phyloP scores from a whole-genome alignment of 2,797 vertebrate genomes.

The Gambusia yucatana region DNA sequence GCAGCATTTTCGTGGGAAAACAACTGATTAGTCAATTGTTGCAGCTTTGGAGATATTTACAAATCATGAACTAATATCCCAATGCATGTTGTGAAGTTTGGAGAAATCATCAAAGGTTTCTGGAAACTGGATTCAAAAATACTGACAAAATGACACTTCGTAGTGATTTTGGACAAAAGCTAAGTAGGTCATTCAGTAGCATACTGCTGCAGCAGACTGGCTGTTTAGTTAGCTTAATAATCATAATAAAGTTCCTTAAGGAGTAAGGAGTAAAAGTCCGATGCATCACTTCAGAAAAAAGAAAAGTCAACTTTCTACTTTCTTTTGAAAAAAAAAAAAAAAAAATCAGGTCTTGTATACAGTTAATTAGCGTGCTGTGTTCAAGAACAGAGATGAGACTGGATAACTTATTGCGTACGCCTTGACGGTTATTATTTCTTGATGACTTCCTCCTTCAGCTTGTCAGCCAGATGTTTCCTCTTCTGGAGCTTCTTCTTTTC shows the following conservation, averaged over 20 bases:
- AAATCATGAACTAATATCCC: background rate
- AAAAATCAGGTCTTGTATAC: slow-evolving; percentile 1
- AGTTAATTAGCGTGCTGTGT: slow-evolving; percentile 5
- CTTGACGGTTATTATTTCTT: slow-evolving; percentile 86
- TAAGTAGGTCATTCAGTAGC: background rate
- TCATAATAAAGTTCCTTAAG: background rate
- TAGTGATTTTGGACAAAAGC: background rate
- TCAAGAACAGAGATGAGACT: slow-evolving; percentile 22
- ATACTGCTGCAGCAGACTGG: too few species aligned
- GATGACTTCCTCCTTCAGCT: slow-evolving; percentile 98
- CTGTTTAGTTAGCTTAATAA: background rate
- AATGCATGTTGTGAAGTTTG: background rate
- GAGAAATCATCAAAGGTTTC: background rate
- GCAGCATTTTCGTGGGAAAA: background rate
- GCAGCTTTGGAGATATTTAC: background rate
- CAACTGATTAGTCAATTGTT: background rate
- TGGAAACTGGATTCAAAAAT: background rate
- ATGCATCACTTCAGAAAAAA: slow-evolving; percentile 2
- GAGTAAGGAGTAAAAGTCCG: background rate
- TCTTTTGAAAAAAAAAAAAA: slow-evolving; percentile 9
- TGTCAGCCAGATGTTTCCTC: slow-evolving; percentile 94
- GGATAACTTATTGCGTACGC: slow-evolving; percentile 30
- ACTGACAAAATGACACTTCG: background rate
- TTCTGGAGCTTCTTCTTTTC: slow-evolving; percentile 92
- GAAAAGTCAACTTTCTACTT: slow-evolving; percentile 11